phyloP scores from a whole-genome alignment of 2,888 invertebrate genomes.

The Platerodrilus igneus region DNA sequence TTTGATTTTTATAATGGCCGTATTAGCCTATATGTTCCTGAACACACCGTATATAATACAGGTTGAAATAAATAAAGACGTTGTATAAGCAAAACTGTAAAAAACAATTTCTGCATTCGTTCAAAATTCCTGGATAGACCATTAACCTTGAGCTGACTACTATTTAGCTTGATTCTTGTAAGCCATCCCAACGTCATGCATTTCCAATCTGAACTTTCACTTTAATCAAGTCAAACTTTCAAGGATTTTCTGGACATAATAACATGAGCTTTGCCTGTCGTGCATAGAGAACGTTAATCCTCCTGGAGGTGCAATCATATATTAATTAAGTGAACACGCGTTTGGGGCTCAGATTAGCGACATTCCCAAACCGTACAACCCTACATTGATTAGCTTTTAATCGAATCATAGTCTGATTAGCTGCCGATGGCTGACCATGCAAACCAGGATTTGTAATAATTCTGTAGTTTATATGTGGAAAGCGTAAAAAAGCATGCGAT shows the following conservation, averaged over 20 bases:
- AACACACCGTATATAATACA: too few relatives aligned
- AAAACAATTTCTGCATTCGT: too few relatives aligned
- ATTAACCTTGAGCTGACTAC: too few relatives aligned
- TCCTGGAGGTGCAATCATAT: constrained; percentile 42
- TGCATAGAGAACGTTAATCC: constrained; percentile 27
- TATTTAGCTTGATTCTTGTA: too few relatives aligned
- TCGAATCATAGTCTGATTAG: constrained; percentile 37
- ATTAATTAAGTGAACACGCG: constrained; percentile 42
- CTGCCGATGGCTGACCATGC: constrained; percentile 18
- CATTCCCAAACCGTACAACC: constrained; percentile 35
- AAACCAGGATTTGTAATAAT: constrained; percentile 15
- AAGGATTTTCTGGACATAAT: constrained; percentile 21
- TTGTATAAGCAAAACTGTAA: too few relatives aligned
- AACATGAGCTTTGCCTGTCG: constrained; percentile 22
- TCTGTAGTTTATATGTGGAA: too few relatives aligned
- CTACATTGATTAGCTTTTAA: constrained; percentile 39
- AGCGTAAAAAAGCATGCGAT: too few relatives aligned
- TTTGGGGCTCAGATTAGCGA: constrained; percentile 35
- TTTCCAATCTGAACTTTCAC: constrained; percentile 11
- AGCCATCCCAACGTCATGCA: too few relatives aligned
- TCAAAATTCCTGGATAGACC: too few relatives aligned
- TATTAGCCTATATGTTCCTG: too few relatives aligned
- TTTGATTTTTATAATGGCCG: too few relatives aligned
- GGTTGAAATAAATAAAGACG: too few relatives aligned
- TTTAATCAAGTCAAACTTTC: constrained; percentile 20